These are phyloP conservation scores for Tamias sibiricus DNA, from an alignment of 2,113 vertebrate genomes.

Conservation along the genomic window DNA sequence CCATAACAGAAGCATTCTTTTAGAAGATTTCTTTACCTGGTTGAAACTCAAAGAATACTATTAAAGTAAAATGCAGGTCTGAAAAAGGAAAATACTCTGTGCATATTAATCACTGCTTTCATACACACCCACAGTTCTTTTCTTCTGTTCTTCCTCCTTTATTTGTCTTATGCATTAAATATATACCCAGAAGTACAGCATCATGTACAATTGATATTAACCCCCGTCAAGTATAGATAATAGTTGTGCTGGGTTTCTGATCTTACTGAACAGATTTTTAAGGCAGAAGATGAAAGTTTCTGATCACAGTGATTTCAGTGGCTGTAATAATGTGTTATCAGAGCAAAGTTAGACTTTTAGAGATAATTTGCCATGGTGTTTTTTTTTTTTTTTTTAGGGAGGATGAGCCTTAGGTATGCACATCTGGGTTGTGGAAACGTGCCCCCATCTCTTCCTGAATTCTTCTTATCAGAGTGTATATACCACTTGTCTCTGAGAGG, in stretches of 20 bases:
- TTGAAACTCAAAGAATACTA: not conserved
- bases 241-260: not conserved
- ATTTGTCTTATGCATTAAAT: not conserved
- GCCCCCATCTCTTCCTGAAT: not conserved
- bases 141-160: not conserved
- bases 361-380: not conserved
- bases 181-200: not conserved
- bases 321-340: not conserved
- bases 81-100: not conserved
- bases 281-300: not conserved
- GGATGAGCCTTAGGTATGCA: not conserved
- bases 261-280: not conserved
- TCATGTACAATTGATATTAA: not conserved
- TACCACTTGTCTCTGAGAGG: not conserved
- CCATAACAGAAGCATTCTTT: not conserved
- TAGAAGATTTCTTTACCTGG: slow-evolving; percentile 7
- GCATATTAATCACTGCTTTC: not conserved
- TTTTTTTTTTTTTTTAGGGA: not conserved
- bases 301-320: not conserved
- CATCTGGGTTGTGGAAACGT: not conserved
- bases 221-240: not conserved
- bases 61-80: not conserved
- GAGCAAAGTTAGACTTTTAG: not conserved
- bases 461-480: not conserved
- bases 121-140: not conserved